Base-by-base conservation (phyloP, 2,888 invertebrate species). In the Drosophila acutilabella region DNA sequence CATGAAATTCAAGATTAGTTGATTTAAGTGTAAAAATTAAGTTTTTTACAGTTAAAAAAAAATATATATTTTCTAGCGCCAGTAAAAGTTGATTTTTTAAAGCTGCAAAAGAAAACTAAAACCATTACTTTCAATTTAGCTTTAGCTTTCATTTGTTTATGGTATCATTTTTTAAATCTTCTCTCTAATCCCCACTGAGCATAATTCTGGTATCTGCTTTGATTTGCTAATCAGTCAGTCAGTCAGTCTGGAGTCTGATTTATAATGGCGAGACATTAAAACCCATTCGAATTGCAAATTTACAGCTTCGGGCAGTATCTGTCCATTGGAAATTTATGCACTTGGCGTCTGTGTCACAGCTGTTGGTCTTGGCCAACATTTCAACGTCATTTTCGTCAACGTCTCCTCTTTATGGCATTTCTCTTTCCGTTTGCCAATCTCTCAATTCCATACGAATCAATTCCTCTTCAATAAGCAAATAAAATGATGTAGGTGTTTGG, bases 391-490 rank as follows among this genome's bases (percentile, higher is more conserved):
- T 8, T 7, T 45, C 23, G 36, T 36, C 23, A 23, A 13, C 13
- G 33, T 45, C 53, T 18, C 8, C 18, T 10, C 23, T 23, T 23
- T 23, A 23, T 23, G 26, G 0, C 30, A 10, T 23, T 7, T n/a
- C 18, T 5, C 20, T 16, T 16, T 36, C 57, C 45, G 8, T 16
- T 8, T 20, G 45, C 14, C 54, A 44, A 56, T 60, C 47, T 60
- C 74, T 58, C 58, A 38, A 58, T 56, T 73, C 64, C 42, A 58
- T 62, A 50, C 54, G 61, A 78, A 76, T 81, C 73, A 82, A 80
- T 80, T 82, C 76, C 79, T 42, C 65, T 79, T 79, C 78, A 74
- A 51, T 82, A 77, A 71, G 77, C 81, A 82, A 74, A 76, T 71
- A 66, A 64, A 67, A 56, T 71, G 71, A 74, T 36, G 68, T 68